A percentile compares a stretch with the other conserved stretches of the same genome.
These are phyloP conservation scores for Lepus americanus DNA, from an alignment of 2,113 vertebrate species.

Conservation along the genomic window DNA sequence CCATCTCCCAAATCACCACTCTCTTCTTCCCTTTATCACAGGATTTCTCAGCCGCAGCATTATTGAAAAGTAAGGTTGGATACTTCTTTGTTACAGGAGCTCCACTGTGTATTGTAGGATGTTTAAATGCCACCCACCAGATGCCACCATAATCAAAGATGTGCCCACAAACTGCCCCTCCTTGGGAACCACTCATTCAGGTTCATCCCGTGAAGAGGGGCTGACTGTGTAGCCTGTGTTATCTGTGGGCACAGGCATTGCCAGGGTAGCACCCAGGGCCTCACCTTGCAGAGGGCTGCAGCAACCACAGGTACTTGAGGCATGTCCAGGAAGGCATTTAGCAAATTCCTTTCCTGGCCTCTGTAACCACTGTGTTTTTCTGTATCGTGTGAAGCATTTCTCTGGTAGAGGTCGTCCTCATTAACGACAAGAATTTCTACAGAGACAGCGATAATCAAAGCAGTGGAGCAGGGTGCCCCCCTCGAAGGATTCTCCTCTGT, in stretches of 20 bases:
- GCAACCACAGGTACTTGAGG: not conserved
- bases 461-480: not conserved
- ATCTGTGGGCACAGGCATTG: not conserved
- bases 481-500: not conserved
- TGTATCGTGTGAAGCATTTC: not conserved
- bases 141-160: not conserved
- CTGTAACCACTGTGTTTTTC: not conserved
- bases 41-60: not conserved
- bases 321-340: not conserved
- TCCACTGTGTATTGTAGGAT: not conserved
- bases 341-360: not conserved
- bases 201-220: not conserved
- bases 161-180: not conserved
- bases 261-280: not conserved
- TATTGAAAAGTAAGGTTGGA: not conserved
- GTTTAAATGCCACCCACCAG: not conserved
- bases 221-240: too few species aligned
- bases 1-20: not conserved
- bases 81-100: not conserved
- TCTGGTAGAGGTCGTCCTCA: not conserved
- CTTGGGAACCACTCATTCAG: not conserved
- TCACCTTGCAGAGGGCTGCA: not conserved
- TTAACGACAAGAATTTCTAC: not conserved
- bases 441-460: not conserved
- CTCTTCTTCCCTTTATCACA: not conserved